Percentiles rank a stretch among this genome's conserved stretches.
phyloP scores from a whole-genome alignment of 2,888 invertebrate genomes.

The Drosophila subquinaria region DNA sequence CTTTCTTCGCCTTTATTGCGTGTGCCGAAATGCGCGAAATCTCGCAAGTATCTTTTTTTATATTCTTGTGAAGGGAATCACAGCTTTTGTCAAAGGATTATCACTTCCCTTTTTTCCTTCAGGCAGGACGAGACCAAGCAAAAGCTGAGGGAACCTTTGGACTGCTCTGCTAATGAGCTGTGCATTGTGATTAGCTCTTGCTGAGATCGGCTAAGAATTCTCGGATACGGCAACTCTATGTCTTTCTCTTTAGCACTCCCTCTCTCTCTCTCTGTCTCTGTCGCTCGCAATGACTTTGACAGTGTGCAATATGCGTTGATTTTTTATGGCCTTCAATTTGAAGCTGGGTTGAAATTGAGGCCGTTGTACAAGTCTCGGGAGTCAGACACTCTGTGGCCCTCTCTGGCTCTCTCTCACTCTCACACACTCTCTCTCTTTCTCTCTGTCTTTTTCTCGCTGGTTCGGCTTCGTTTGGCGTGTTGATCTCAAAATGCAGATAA shows the following conservation, averaged over 20 bases:
- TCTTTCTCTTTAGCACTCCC: not conserved
- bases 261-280: conserved; percentile 4
- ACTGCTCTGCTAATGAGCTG: conserved; percentile 55
- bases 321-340: conserved; percentile 84
- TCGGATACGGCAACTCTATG: not conserved
- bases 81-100: conserved; percentile 79
- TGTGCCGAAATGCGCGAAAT: conserved; percentile 71
- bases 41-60: conserved; percentile 36
- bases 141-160: not conserved
- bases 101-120: conserved; percentile 58
- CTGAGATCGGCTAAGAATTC: not conserved
- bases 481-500: conserved; percentile 83
- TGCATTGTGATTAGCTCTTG: conserved; percentile 35
- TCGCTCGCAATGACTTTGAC: conserved; percentile 71
- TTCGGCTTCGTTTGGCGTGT: conserved; percentile 68
- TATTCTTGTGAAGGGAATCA: conserved; percentile 18
- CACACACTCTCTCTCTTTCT: not conserved
- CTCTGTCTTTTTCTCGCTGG: conserved; percentile 17
- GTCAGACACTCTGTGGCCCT: not conserved
- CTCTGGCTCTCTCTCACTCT: not conserved
- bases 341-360: conserved; percentile 56
- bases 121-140: conserved; percentile 12
- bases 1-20: conserved; percentile 54
- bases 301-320: conserved; percentile 84
- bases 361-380: conserved; percentile 18